Evolutionary conservation across 2,888 invertebrate species (phyloP).

Genomic region (Glyphotaelius pellucidus): DNA sequence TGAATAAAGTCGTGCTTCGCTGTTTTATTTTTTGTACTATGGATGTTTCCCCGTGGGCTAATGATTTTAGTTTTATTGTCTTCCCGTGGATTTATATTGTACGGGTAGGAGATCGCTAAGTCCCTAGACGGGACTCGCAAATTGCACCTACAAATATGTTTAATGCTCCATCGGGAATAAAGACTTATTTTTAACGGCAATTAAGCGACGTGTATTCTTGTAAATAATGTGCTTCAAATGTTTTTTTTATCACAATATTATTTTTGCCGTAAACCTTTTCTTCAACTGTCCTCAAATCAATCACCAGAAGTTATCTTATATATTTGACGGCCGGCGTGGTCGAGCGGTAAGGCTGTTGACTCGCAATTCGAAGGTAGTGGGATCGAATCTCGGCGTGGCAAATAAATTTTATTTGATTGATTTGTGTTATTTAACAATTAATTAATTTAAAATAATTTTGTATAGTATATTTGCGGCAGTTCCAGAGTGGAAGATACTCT

Average conservation of each 20-base stretch:
- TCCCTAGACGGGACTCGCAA: not conserved
- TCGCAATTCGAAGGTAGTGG: too few species aligned
- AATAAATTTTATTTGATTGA: too few species aligned
- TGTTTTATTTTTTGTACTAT: not conserved
- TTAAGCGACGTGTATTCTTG: not conserved
- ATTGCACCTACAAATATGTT: not conserved
- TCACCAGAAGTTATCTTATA: not conserved
- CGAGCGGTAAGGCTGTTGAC: too few species aligned
- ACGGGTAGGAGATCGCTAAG: not conserved
- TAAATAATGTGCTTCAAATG: not conserved
- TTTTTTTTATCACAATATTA: not conserved
- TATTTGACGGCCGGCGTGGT: too few species aligned
- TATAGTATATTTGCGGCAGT: too few species aligned
- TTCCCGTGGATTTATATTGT: not conserved
- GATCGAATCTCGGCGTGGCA: too few species aligned
- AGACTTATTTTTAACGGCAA: not conserved
- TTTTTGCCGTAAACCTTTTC: not conserved
- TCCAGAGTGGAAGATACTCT: too few species aligned
- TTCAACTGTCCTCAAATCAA: not conserved
- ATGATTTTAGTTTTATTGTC: not conserved
- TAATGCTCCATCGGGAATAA: not conserved
- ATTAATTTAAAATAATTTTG: too few species aligned
- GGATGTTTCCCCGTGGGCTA: not conserved
- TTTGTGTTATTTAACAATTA: too few species aligned
- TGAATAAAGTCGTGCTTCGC: not conserved